Evolutionary conservation across 2,888 invertebrate genomes (phyloP), one percentile per base, ranked within the genome.

Genomic region (Lobophora halterata): DNA sequence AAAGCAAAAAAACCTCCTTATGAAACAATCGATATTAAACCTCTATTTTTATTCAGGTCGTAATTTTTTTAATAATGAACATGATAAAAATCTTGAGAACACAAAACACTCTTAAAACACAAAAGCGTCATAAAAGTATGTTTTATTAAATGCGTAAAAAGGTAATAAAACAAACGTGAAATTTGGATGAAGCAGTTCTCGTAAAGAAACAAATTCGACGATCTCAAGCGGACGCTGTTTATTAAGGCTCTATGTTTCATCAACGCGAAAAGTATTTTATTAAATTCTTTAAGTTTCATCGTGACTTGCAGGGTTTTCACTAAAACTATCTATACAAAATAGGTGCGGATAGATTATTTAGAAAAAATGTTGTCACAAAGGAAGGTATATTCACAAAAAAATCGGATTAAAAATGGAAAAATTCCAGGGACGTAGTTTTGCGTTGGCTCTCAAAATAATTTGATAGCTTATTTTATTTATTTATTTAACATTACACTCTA

Each of bases 201-300:
- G 43, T 44, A 51, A 44, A 40, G 34, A 43, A 52, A 40, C 40
- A 55, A 61, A 44, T 31, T 49, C 52, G 51, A 48, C 59, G 52
- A 63, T 61, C 25, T 20, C 23, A 56, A 37, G 50, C 49, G 48
- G 53, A 50, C 35, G 52, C 58, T 64, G 66, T 67, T 69, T 73
- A 74, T 72, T 68, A 67, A 62, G 36, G 56, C 47, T 46, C 49
- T 56, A 49, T 55, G 65, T 71, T 71, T 72, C 72, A 74, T 77
- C 71, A 75, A 65, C 61, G 65, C 56, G 58, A 69, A 76, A 77
- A 79, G 72, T 67, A 49, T 59, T 71, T 79, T 73, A 79, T 79
- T 75, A 77, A 74, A 71, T 71, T 69, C 61, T 52, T 44, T 36
- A 59, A 54, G 59, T 65, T 63, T 58, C 59, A 59, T 67, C 62